Evolutionary conservation across 53 echinoderm and acorn worm genomes (phyloP).

Genomic region (Echinometra lucunter): DNA sequence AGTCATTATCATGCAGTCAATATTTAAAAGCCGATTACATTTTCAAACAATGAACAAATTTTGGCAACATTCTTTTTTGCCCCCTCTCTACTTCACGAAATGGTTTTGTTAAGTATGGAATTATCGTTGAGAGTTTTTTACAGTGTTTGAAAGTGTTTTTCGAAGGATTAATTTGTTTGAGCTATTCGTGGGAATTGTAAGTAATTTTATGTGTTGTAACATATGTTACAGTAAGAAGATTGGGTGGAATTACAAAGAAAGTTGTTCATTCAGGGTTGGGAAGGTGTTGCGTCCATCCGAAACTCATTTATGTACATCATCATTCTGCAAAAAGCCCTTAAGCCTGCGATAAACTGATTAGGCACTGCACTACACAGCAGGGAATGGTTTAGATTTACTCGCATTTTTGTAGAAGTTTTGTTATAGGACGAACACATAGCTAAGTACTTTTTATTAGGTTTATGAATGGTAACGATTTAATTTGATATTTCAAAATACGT

Average conservation of each 20-base stretch:
- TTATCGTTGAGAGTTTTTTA: not conserved
- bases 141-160: not conserved
- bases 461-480: too few relatives aligned
- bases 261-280: not conserved
- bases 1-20: slow-evolving; percentile 54
- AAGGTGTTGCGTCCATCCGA: not conserved
- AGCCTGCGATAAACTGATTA: not conserved
- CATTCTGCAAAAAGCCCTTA: not conserved
- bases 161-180: not conserved
- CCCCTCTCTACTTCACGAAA: not conserved
- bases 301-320: not conserved
- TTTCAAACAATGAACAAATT: slow-evolving; percentile 5
- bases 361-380: not conserved
- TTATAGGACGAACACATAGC: too few relatives aligned
- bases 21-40: slow-evolving; percentile 34
- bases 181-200: not conserved
- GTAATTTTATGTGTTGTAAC: slow-evolving; percentile 42
- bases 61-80: slow-evolving; percentile 34
- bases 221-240: slow-evolving; percentile 17
- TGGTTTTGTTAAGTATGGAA: slow-evolving; percentile 1
- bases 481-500: too few relatives aligned
- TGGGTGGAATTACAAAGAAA: not conserved
- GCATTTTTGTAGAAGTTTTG: too few relatives aligned
- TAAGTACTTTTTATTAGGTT: too few relatives aligned
- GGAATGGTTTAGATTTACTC: not conserved